Conservation (phyloP, 2,113 vertebrate genomes). For the Leptobrachium leishanense region DNA sequence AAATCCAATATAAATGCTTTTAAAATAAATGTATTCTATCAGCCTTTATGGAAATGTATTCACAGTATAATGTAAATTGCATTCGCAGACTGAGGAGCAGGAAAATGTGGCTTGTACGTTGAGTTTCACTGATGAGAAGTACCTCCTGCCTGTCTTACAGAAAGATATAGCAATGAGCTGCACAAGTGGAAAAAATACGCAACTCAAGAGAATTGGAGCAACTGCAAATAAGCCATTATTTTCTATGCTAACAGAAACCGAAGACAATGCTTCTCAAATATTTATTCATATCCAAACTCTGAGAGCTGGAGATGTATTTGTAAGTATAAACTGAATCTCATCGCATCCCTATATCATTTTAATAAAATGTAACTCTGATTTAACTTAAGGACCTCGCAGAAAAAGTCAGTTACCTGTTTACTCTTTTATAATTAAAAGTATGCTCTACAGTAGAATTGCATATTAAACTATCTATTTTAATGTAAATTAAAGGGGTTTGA, state of each 20-base stretch:
- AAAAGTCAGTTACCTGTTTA: too few species aligned
- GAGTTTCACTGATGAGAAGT: slow-evolving; percentile 10
- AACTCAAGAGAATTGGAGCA: neutral
- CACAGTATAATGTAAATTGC: neutral
- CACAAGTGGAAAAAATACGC: slow-evolving; percentile 1
- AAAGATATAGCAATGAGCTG: neutral
- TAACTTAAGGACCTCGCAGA: too few species aligned
- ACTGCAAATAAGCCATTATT: neutral
- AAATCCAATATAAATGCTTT: too few species aligned
- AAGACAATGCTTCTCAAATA: fast-evolving
- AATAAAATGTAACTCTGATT: neutral
- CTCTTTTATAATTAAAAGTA: too few species aligned
- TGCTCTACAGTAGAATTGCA: too few species aligned
- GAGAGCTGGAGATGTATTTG: slow-evolving; percentile 44
- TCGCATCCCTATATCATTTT: neutral
- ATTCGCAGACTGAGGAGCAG: slow-evolving; percentile 1
- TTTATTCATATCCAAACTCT: slow-evolving; percentile 19
- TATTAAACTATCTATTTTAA: too few species aligned
- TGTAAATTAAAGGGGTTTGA: too few species aligned
- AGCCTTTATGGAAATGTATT: too few species aligned
- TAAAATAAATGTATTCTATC: too few species aligned
- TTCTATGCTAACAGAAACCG: neutral
- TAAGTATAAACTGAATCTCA: slow-evolving; percentile 18
- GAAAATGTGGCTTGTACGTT: neutral
- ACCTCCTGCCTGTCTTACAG: neutral